A percentile compares a stretch with the other conserved stretches of the same genome.
Evolutionary conservation across 2,888 invertebrate species (phyloP).

Genomic region (Rutpela maculata): DNA sequence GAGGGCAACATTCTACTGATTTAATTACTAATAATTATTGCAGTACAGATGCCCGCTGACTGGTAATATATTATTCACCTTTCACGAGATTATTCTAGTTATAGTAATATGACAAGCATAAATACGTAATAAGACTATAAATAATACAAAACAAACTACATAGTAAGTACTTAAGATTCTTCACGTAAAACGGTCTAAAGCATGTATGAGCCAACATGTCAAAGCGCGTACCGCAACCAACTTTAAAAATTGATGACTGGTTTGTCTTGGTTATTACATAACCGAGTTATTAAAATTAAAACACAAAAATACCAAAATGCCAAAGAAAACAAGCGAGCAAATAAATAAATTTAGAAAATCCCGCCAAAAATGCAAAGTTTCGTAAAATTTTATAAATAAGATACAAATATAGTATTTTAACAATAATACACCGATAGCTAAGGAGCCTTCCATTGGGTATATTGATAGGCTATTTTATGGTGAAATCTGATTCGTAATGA

Average conservation of each 20-base stretch:
- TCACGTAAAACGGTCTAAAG: neutral
- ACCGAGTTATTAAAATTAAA: too few relatives aligned
- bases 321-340: too few relatives aligned
- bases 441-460: too few relatives aligned
- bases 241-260: neutral
- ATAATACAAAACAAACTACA: slow-evolving; percentile 14
- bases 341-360: too few relatives aligned
- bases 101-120: slow-evolving; percentile 11
- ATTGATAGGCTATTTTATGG: too few relatives aligned
- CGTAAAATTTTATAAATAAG: too few relatives aligned
- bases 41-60: slow-evolving; percentile 7
- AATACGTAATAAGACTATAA: slow-evolving; percentile 12
- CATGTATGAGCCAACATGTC: neutral
- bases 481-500: too few relatives aligned
- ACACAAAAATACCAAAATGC: too few relatives aligned
- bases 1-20: slow-evolving; percentile 24
- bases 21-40: slow-evolving; percentile 34
- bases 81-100: slow-evolving; percentile 21
- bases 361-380: too few relatives aligned
- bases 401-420: too few relatives aligned
- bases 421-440: too few relatives aligned
- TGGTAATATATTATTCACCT: slow-evolving; percentile 31
- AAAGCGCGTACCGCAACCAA: neutral
- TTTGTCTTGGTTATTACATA: neutral
- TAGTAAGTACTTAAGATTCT: neutral